Evolutionary conservation across 2,797 vertebrate genomes (phyloP).

Genomic region (Varecia variegata): DNA sequence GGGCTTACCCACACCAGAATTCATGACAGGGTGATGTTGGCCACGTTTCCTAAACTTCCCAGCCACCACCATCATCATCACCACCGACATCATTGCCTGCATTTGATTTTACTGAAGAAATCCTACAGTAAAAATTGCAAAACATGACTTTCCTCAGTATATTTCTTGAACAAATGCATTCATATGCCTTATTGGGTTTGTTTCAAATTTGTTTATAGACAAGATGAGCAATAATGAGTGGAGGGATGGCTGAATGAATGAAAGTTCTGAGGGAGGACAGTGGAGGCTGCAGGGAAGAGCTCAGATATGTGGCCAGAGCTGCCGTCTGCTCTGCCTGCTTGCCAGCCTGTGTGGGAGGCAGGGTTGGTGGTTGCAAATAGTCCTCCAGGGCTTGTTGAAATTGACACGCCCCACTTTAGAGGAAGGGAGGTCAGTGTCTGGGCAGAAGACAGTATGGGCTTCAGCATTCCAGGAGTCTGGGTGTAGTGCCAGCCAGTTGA

Average conservation of each 20-base stretch:
- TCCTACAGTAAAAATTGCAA: background rate
- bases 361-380: accelerated
- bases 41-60: background rate
- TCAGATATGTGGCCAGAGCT: background rate
- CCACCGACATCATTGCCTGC: background rate
- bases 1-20: background rate
- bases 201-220: background rate
- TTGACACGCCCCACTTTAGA: background rate
- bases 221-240: background rate
- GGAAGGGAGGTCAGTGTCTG: background rate
- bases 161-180: background rate
- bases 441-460: background rate
- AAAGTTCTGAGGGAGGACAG: background rate
- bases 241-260: background rate
- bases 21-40: accelerated
- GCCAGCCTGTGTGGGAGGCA: background rate
- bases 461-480: background rate
- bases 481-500: accelerated
- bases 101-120: background rate
- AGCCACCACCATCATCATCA: background rate
- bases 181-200: background rate
- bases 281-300: background rate
- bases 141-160: background rate
- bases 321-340: background rate
- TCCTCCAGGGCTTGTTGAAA: background rate